phyloP scores from a whole-genome alignment of 2,113 vertebrate species.

The Thryonomys swinderianus region DNA sequence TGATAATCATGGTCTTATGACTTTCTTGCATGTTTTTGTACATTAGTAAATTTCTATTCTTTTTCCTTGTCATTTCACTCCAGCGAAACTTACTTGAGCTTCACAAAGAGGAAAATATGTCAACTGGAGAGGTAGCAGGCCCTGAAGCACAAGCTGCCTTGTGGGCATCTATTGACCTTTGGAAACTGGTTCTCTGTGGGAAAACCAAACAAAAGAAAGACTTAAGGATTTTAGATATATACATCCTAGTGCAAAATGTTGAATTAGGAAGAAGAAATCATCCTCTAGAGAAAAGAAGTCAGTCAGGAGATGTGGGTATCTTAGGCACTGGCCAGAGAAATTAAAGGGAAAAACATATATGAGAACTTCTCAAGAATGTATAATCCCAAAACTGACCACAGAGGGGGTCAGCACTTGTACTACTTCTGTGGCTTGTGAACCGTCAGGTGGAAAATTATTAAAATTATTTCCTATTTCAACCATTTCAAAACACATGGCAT shows the following conservation, averaged over 20 bases:
- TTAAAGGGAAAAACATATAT: neutral
- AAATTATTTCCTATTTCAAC: neutral
- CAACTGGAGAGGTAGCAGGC: neutral
- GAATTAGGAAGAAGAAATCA: neutral
- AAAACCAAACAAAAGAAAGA: neutral
- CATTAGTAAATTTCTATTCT: neutral
- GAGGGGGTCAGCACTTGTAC: neutral
- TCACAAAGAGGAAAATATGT: neutral
- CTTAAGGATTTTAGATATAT: neutral
- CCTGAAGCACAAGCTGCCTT: neutral
- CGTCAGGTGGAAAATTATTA: neutral
- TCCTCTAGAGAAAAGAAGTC: conserved; percentile 34
- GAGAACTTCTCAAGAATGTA: neutral
- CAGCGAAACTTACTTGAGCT: neutral
- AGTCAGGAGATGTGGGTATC: neutral
- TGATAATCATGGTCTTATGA: neutral
- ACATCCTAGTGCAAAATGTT: neutral
- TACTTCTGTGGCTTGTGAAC: neutral
- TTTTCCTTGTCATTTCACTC: neutral
- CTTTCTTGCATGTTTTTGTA: neutral
- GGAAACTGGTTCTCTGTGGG: neutral
- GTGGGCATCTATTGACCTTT: neutral
- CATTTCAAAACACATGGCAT: neutral
- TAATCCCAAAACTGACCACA: neutral
- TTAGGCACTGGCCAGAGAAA: neutral